A percentile compares a stretch with the other conserved stretches of the same genome.
phyloP scores from a whole-genome alignment of 2,888 invertebrate genomes.

The Luperina testacea region DNA sequence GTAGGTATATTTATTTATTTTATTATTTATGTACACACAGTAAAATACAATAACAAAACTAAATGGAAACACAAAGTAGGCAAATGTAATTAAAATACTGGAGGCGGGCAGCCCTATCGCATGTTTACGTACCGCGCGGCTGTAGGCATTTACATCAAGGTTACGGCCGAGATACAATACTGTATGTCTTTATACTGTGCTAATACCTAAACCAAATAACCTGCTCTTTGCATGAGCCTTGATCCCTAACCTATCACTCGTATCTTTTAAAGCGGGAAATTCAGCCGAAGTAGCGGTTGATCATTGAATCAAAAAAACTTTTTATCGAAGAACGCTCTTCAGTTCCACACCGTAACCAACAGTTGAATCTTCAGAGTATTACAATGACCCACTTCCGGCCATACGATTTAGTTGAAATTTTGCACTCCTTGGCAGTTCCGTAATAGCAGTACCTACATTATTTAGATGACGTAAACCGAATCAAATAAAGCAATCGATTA shows the following conservation, averaged over 20 bases:
- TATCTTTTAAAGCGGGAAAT: not conserved
- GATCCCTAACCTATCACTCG: not conserved
- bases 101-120: too few species aligned
- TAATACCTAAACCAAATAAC: not conserved
- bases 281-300: not conserved
- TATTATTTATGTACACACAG: too few species aligned
- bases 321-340: not conserved
- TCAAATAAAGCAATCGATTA: constrained; percentile 2
- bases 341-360: not conserved
- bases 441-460: not conserved
- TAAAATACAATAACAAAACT: too few species aligned
- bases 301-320: not conserved
- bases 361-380: not conserved
- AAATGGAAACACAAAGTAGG: too few species aligned
- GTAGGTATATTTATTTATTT: too few species aligned
- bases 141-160: too few species aligned
- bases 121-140: too few species aligned
- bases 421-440: not conserved
- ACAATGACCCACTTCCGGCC: not conserved
- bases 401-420: not conserved
- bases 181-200: too few species aligned
- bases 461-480: not conserved
- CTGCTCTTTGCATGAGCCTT: not conserved
- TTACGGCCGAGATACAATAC: too few species aligned
- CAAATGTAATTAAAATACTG: too few species aligned